Conservation (phyloP, 2,113 vertebrate species). For the Pica pica region DNA sequence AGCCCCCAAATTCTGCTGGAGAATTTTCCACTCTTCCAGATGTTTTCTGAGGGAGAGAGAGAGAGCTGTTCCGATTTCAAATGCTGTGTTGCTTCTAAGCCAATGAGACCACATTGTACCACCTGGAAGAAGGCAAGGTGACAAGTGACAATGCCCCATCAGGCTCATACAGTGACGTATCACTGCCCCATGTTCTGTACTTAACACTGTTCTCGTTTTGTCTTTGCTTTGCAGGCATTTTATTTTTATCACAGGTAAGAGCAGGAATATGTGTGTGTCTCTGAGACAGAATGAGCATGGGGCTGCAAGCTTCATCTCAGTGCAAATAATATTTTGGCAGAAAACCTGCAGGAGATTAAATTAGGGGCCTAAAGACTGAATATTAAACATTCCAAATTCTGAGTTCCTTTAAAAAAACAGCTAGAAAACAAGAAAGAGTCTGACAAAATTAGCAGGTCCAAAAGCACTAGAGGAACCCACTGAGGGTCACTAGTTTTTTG, state of each 20-base stretch:
- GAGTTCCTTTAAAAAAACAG: conserved; percentile 12
- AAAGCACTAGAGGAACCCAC: not conserved
- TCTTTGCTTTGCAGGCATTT: conserved; percentile 22
- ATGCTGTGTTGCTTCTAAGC: not conserved
- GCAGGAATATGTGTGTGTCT: conserved; percentile 17
- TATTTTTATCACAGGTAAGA: conserved; percentile 17
- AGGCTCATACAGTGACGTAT: not conserved
- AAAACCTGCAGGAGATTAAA: conserved; percentile 32
- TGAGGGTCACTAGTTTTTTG: not conserved
- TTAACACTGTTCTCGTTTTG: not conserved
- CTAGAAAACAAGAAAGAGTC: not conserved
- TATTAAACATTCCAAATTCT: conserved; percentile 12
- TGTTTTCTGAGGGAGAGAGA: not conserved
- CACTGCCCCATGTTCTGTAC: not conserved
- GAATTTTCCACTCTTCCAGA: conserved; percentile 33
- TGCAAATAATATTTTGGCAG: conserved; percentile 50
- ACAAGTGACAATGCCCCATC: not conserved
- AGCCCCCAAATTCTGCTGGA: conserved; percentile 28
- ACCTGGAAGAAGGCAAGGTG: not conserved
- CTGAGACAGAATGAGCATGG: not conserved
- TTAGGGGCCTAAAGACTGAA: not conserved
- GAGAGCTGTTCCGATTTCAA: not conserved
- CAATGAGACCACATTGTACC: not conserved
- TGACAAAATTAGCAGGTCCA: not conserved
- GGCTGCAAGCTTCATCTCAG: not conserved